phyloP scores from a whole-genome alignment of 2,888 invertebrate species.

The Julus scandinavius region DNA sequence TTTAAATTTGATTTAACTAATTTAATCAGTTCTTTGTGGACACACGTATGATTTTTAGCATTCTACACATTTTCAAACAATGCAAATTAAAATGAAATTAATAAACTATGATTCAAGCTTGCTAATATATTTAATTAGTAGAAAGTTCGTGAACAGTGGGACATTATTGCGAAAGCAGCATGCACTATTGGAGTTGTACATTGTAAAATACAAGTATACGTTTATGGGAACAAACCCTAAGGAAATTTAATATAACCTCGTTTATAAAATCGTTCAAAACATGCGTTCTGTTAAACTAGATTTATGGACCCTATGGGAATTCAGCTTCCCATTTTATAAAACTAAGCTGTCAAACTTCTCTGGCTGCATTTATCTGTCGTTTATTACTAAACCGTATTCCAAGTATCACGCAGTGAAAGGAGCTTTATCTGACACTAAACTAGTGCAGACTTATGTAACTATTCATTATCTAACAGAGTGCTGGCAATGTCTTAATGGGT shows the following conservation, averaged over 20 bases:
- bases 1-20: too few relatives aligned
- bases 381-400: background rate
- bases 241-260: background rate
- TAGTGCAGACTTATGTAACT: background rate
- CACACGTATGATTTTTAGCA: too few relatives aligned
- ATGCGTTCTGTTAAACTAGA: background rate
- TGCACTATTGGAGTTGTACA: too few relatives aligned
- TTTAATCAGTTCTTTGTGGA: too few relatives aligned
- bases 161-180: too few relatives aligned
- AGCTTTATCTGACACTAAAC: background rate
- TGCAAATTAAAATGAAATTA: too few relatives aligned
- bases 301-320: background rate
- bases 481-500: background rate
- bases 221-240: background rate
- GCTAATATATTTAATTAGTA: too few relatives aligned
- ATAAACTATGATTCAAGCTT: too few relatives aligned
- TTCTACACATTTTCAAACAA: too few relatives aligned
- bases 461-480: background rate
- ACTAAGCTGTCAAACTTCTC: background rate
- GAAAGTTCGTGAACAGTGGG: too few relatives aligned
- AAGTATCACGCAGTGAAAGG: background rate
- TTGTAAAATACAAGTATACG: background rate
- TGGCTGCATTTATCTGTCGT: background rate
- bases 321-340: background rate
- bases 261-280: background rate